phyloP scores from a whole-genome alignment of 2,888 invertebrate genomes.

The Helicoverpa assulta region DNA sequence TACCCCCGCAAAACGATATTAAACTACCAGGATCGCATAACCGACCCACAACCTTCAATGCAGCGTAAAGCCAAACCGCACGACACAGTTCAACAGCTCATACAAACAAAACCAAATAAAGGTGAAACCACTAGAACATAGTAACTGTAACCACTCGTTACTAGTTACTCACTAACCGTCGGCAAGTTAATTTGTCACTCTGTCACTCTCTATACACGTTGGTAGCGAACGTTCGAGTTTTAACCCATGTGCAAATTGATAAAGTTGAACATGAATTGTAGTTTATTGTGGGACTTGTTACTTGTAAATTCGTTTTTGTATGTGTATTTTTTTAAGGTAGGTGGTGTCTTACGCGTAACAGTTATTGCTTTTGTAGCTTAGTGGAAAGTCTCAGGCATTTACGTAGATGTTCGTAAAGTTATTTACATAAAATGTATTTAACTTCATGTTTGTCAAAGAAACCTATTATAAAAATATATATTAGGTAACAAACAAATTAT shows the following conservation, averaged over 20 bases:
- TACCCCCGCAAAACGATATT: too few relatives aligned
- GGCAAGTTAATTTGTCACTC: constrained; percentile 36
- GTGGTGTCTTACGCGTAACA: too few relatives aligned
- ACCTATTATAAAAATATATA: too few relatives aligned
- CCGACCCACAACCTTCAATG: not conserved
- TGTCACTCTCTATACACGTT: constrained; percentile 5
- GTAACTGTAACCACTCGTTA: constrained; percentile 11
- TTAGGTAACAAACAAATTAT: too few relatives aligned
- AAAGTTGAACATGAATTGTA: constrained; percentile 10
- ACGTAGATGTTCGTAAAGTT: too few relatives aligned
- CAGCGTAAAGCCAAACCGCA: not conserved
- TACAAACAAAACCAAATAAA: constrained; percentile 23
- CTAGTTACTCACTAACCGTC: constrained; percentile 8
- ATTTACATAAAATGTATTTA: too few relatives aligned
- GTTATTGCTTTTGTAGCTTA: too few relatives aligned
- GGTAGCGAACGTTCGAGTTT: not conserved
- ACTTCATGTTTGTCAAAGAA: too few relatives aligned
- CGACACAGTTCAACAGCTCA: not conserved
- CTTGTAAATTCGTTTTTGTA: too few relatives aligned
- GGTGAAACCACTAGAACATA: constrained; percentile 10
- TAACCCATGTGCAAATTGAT: not conserved
- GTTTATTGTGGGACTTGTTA: not conserved
- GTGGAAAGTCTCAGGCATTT: too few relatives aligned
- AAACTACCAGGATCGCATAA: not conserved
- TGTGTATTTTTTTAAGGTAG: too few relatives aligned